These are phyloP conservation scores for Cavia aperea DNA, from an alignment of 2,113 vertebrate genomes.

Conservation along the genomic window DNA sequence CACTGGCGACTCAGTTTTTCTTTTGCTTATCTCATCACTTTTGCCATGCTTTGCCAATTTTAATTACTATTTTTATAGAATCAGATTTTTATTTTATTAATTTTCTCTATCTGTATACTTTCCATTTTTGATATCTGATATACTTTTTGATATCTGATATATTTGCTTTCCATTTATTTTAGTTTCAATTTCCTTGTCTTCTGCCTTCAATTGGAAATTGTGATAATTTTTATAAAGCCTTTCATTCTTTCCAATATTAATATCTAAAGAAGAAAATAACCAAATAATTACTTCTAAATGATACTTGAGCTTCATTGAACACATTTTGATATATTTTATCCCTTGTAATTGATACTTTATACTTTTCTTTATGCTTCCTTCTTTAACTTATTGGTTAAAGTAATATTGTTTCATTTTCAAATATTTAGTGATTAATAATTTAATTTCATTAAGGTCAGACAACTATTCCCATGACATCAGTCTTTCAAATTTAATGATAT, in stretches of 20 bases:
- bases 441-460: background rate
- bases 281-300: background rate
- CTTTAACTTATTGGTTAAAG: background rate
- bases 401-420: background rate
- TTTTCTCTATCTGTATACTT: background rate
- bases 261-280: background rate
- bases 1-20: background rate
- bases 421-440: background rate
- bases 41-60: background rate
- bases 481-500: background rate
- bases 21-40: background rate
- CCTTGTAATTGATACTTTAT: background rate
- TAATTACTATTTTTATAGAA: background rate
- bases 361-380: background rate
- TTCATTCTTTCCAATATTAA: background rate
- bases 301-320: background rate
- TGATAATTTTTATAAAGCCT: background rate
- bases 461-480: background rate
- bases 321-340: background rate
- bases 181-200: background rate
- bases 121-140: background rate
- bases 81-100: background rate
- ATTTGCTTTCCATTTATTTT: background rate
- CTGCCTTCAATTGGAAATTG: background rate
- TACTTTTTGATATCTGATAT: background rate